Conservation (phyloP, 1,140 invertebrate genomes). For the Cardiocondyla obscurior region DNA sequence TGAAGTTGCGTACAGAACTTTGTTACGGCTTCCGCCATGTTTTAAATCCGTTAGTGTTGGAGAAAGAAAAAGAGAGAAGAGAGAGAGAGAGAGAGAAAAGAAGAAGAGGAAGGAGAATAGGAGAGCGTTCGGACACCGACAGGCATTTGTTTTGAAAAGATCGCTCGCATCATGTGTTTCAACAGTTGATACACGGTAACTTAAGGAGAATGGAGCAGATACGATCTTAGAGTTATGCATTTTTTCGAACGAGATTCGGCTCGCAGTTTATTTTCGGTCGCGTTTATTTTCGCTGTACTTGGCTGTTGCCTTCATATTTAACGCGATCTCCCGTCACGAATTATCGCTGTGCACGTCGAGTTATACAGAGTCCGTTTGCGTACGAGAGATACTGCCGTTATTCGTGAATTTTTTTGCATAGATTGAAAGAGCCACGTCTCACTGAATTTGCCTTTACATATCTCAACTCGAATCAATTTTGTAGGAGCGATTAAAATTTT, state of each 20-base stretch:
- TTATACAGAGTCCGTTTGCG: background rate
- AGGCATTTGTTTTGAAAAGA: background rate
- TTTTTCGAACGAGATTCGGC: background rate
- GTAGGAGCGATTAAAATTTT: background rate
- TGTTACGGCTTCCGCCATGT: background rate
- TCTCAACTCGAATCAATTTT: background rate
- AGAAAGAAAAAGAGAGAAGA: background rate
- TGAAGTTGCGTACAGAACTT: no score
- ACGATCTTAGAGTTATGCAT: background rate
- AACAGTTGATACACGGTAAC: no score
- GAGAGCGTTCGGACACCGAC: no score
- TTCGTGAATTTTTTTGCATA: background rate
- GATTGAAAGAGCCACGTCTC: background rate
- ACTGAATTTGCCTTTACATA: background rate
- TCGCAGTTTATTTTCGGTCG: background rate
- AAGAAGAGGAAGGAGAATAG: no score
- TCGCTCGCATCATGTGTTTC: background rate
- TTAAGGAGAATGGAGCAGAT: no score
- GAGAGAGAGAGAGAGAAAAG: no score
- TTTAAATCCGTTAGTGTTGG: background rate
- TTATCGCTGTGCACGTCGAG: background rate
- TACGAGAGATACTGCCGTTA: background rate
- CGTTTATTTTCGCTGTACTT: background rate
- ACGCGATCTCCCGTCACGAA: background rate
- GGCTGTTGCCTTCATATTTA: background rate